Base-by-base conservation (phyloP, 2,797 vertebrate species). In the Meriones psammophilus region DNA sequence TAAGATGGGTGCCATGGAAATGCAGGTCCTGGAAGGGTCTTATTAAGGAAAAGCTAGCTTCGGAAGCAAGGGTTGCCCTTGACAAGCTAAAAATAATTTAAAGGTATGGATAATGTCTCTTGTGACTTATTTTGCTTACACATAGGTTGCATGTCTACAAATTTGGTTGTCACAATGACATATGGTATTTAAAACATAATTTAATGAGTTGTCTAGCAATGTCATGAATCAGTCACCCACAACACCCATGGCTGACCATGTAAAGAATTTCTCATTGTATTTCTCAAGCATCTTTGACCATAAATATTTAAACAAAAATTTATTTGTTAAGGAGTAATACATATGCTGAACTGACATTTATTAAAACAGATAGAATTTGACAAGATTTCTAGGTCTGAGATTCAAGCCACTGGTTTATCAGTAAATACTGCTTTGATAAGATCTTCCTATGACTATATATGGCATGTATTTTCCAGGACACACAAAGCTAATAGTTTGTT, bases 131-230 rank as follows among this genome's bases (percentile, higher is more conserved):
- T 94, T 86, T 83, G 71, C 28, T 79, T 83, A 28, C 79, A 12
- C 14, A 18, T 46, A 89, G 68, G 87, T 91, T 80, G 64, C 33
- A 80, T 91, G 79, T 92, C n/a, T 18, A 76, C n/a, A 42, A 74
- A 86, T 81, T n/a, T 69, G 17, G 68, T 60, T 79, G 54, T 95
- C 56, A 92, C 13, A 62, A 28, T 24, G 69, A 86, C 24, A 86
- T 42, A 76, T 8, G 2, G 68, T 39, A 56, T 66, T 39, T 26
- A 62, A 46, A 79, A 54, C 12, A 79, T 92, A 71, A 91, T 58
- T 94, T 84, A 46, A 62, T 94, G 89, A 84, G 89, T 81, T 92
- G 76, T 93, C 71, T 30, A 46, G 78, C 46, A 76, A 91, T 73
- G 36, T 17, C 4, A 1, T 94, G 91, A 89, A 71, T 95, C 83